phyloP scores from a whole-genome alignment of 2,888 invertebrate species.

The Calameuta pallipes region DNA sequence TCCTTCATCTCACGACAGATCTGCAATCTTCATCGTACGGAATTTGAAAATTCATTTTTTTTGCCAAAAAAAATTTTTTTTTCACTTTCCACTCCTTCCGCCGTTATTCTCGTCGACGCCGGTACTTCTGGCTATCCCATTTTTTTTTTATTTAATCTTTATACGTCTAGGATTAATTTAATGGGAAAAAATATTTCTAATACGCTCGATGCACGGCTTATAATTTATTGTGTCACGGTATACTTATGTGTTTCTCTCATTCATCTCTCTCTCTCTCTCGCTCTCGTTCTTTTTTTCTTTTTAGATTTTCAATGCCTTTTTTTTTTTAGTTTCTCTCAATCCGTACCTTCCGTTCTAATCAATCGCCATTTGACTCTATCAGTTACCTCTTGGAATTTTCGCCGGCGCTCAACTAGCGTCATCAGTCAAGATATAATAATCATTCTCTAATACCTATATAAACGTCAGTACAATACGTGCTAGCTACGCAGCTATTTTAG shows the following conservation, averaged over 20 bases:
- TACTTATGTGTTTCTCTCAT: not conserved
- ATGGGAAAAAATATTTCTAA: constrained; percentile 10
- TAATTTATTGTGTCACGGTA: constrained; percentile 8
- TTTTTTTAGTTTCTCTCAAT: not conserved
- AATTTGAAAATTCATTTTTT: no score
- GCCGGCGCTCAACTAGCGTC: not conserved
- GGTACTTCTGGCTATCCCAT: no score
- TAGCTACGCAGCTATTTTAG: constrained; percentile 1
- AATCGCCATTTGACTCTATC: no score
- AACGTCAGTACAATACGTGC: constrained; percentile 7
- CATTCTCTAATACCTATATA: constrained; percentile 1
- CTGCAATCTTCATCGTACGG: no score
- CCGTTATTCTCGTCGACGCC: no score
- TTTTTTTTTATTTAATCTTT: no score
- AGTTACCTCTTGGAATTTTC: not conserved
- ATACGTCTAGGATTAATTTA: not conserved
- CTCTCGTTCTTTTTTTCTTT: not conserved
- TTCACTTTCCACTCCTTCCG: no score
- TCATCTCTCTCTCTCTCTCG: not conserved
- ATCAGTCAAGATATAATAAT: constrained; percentile 8
- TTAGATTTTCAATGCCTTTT: not conserved
- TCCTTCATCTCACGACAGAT: not conserved
- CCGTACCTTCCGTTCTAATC: not conserved
- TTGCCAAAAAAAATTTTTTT: not conserved
- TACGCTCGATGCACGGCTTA: constrained; percentile 2